phyloP scores from a whole-genome alignment of 2,888 invertebrate genomes.

The Teinopalpus imperialis region DNA sequence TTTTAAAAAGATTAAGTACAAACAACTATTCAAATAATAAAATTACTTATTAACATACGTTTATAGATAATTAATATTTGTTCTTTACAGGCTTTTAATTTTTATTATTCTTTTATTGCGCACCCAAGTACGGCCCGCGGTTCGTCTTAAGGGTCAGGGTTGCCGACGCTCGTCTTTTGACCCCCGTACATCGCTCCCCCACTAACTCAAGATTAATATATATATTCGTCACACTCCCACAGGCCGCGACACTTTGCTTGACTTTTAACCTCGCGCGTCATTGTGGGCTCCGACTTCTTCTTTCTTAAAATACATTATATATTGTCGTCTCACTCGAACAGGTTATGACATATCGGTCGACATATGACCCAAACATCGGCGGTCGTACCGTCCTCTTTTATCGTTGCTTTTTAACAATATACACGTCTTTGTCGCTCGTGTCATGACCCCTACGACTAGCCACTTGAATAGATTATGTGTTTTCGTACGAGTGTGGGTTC shows the following conservation, averaged over 20 bases:
- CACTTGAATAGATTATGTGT: slow-evolving; percentile 81
- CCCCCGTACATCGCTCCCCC: slow-evolving; percentile 55
- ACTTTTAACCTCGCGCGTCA: slow-evolving; percentile 79
- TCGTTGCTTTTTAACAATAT: slow-evolving; percentile 46
- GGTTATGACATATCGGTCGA: slow-evolving; percentile 81
- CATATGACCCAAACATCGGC: slow-evolving; percentile 72
- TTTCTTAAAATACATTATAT: slow-evolving; percentile 39
- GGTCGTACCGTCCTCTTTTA: slow-evolving; percentile 56
- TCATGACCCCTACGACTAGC: slow-evolving; percentile 76
- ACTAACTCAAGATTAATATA: slow-evolving; percentile 43
- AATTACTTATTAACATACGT: no score
- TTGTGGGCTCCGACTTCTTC: slow-evolving; percentile 65
- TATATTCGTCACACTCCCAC: slow-evolving; percentile 53
- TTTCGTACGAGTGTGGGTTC: slow-evolving; percentile 72
- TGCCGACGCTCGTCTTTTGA: slow-evolving; percentile 79
- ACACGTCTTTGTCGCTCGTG: slow-evolving; percentile 59
- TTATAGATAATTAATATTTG: no score
- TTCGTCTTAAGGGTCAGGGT: slow-evolving; percentile 62
- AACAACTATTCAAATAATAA: no score
- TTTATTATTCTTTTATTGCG: slow-evolving; percentile 27
- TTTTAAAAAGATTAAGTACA: no score
- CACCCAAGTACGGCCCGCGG: slow-evolving; percentile 61
- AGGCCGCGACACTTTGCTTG: slow-evolving; percentile 78
- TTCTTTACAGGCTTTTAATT: no score
- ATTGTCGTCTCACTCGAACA: slow-evolving; percentile 62